Base-by-base conservation (phyloP, 2,888 invertebrate species). In the Eristalinus sepulchralis region DNA sequence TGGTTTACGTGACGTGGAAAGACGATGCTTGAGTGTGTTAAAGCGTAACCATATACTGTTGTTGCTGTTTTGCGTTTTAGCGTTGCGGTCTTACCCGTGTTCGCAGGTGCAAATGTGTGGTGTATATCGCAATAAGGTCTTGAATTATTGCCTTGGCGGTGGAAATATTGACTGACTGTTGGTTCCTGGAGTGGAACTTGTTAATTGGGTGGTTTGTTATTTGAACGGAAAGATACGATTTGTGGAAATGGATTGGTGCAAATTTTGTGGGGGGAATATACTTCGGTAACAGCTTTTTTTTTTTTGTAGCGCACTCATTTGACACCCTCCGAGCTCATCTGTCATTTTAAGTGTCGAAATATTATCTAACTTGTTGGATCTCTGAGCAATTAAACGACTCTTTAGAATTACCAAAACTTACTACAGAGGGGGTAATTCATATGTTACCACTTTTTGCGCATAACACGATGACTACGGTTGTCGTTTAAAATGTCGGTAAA, bases 1-100 rank as follows among this genome's bases (percentile, higher is more conserved):
- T 10, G 67, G 80, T 36, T 39, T 66, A 33, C 59, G 71, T 53
- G 79, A 79, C 66, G 71, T 66, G 55, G 67, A 47, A 79, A 55
- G 62, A 27, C 60, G 24, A 17, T 33, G 31, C 72, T 67, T 67
- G 53, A 27, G 66, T 67, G 60, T 62, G 36, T 73, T 70, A 20
- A 47, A 60, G 53, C 66, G 47, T 24, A 47, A 24, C 53, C 47
- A 62, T 67, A 53, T 80, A 60, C 39, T 39, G 4, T 36, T 36
- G n/a, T 6, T 47, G 3, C 1, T 47, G 17, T 47, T 47, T 39
- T 2, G 17, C 17, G 8, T 9, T 17, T n/a, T 47, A 0, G n/a
- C 6, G 4, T n/a, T 39, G n/a, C n/a, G n/a, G 39, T 53, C 36
- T 6, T 55, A 4, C 6, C 55, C 10, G 55, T 10, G 4, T 24